Evolutionary conservation across 2,113 vertebrate genomes (phyloP), one percentile per base, ranked within the genome.

Genomic region (Laterallus jamaicensis): DNA sequence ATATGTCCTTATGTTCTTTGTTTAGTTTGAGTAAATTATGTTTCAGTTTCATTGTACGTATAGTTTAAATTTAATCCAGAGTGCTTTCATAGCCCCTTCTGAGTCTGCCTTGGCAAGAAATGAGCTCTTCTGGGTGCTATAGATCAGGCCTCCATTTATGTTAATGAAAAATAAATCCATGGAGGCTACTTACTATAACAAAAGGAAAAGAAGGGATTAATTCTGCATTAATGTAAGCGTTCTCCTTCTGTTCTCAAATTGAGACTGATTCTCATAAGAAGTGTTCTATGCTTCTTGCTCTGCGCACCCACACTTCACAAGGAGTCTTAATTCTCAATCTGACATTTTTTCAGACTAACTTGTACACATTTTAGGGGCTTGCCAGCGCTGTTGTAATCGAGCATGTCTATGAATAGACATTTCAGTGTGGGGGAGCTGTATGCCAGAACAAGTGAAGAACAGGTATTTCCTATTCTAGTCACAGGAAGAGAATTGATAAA

Each of bases 81-180:
- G 49, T 66, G 54, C 62, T 86, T 88, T 94, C 18, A 4, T 54
- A 80, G 50, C 44, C 16, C 16, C 10, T 77, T 93, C n/a, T 37
- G 64, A 86, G 64, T 29, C 47, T 93, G 73, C 20, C 26, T 82
- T 96, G 88, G 86, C 56, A 88, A 75, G 80, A 58, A 93, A 55
- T 4, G 0, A 86, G 56, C 64, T 81, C 76, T 90, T 97, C 56
- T 91, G 76, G 56, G 76, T 93, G 76, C 86, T 75, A 5, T 63
- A 95, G 88, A 69, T 96, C 71, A 90, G 77, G 59, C 58, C 3
- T 87, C 35, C 74, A 9, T 91, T 92, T 70, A 89, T 91, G n/a
- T 54, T 92, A 63, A 56, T 94, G 50, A 80, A 86, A 90, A 82
- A 68, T 83, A 83, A 78, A 40, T 67, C 91, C n/a, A 12, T 32